These are phyloP conservation scores for Drosophila tsacasi DNA, from an alignment of 1,140 invertebrate species.

Conservation along the genomic window DNA sequence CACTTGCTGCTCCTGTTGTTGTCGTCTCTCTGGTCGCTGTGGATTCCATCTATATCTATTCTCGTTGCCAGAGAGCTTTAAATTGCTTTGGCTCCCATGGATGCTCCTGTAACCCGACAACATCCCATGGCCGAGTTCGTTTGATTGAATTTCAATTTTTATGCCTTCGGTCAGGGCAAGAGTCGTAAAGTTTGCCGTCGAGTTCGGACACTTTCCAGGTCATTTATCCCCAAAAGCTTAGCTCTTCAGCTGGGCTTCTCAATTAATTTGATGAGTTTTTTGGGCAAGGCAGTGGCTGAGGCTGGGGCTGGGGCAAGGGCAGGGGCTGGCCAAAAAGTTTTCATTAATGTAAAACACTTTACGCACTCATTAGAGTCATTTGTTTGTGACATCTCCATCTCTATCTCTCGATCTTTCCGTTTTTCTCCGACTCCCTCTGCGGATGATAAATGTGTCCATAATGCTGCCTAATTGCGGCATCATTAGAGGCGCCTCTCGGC, in stretches of 20 bases:
- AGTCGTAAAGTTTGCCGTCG: constrained; percentile 43
- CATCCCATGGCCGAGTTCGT: constrained; percentile 25
- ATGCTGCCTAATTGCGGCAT: constrained; percentile 74
- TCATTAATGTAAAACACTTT: constrained; percentile 57
- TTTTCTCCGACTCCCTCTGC: constrained; percentile 8
- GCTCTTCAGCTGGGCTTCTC: constrained; percentile 17
- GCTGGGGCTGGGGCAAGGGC: neutral
- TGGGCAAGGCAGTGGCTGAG: neutral
- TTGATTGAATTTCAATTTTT: constrained; percentile 57
- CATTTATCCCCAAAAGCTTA: constrained; percentile 42
- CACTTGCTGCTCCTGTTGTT: constrained; percentile 27
- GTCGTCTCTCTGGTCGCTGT: constrained; percentile 16
- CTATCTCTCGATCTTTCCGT: constrained; percentile 3
- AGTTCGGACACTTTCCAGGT: constrained; percentile 44
- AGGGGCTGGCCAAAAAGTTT: constrained; percentile 34
- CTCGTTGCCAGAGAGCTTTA: constrained; percentile 21
- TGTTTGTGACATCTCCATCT: constrained; percentile 51
- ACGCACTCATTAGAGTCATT: constrained; percentile 51
- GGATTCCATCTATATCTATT: constrained; percentile 18
- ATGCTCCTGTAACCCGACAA: constrained; percentile 17
- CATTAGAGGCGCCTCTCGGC: constrained; percentile 56
- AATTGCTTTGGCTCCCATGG: constrained; percentile 27
- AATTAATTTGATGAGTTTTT: constrained; percentile 49
- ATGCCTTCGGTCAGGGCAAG: constrained; percentile 29
- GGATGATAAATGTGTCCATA: constrained; percentile 74